Evolutionary conservation across 2,113 vertebrate genomes (phyloP), one percentile per base, ranked within the genome.

Genomic region (Microcebus jonahi): DNA sequence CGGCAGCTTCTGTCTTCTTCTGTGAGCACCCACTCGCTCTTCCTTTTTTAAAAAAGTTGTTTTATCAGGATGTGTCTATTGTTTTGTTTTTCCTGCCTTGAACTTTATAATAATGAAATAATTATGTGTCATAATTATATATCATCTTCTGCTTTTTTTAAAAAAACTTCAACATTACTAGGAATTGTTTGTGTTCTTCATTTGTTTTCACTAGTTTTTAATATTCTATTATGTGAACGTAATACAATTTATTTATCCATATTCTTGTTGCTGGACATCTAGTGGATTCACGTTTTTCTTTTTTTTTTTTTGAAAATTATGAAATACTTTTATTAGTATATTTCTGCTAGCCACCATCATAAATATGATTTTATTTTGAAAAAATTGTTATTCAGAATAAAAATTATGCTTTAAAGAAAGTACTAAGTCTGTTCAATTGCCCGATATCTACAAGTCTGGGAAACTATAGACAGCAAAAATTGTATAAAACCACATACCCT

Each of bases 381-480:
- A 96, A 97, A 92, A 31, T 5, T 84, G 11, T 88, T 50, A 75
- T 11, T 84, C 76, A n/a, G 27, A 65, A 50, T 94, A 67, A 79
- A 9, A 61, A 81, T 45, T 86, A 34, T 36, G 5, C 39, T 90
- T 59, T 73, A 57, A 76, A 6, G 29, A 68, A 84, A 88, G 79
- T 3, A 77, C 2, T 39, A 77, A 31, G 6, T 20, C 6, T 88
- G 8, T 81, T 75, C n/a, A 96, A 6, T 71, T 90, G 55, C 36
- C 6, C 18, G 34, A 50, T 57, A 80, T 25, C 12, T 68, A 80
- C 23, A 81, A 77, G 65, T 95, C 45, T 82, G 29, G 70, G 34
- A 91, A 96, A 89, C 68, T 6, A 48, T 79, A n/a, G 1, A 36
- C 21, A 88, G 21, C 6, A 82, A 73, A 90, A 34, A 25, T 39